Conservation (phyloP, 2,797 vertebrate species). For the Hydrolagus colliei region DNA sequence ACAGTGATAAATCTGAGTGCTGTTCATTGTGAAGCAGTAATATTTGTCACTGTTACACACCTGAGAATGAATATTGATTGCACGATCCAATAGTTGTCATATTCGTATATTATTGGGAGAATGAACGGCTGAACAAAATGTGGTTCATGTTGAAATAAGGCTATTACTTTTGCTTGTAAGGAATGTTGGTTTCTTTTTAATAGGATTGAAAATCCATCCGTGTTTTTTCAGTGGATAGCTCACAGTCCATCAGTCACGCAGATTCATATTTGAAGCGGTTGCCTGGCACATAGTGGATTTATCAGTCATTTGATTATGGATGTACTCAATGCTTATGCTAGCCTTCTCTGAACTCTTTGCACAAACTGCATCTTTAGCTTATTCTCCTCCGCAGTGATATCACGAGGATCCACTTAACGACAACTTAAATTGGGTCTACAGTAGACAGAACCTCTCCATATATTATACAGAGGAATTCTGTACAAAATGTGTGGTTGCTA, state of each 20-base stretch:
- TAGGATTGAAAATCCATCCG: neutral
- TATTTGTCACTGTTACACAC: neutral
- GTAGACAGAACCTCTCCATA: no score
- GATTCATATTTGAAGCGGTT: neutral
- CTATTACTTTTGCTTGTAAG: neutral
- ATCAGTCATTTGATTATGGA: neutral
- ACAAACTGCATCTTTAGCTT: no score
- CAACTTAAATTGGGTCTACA: no score
- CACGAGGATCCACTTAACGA: no score
- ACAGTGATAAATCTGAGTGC: neutral
- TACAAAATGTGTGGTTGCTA: no score
- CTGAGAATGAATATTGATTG: neutral
- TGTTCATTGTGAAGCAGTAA: neutral
- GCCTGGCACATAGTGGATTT: neutral
- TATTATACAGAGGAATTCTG: no score
- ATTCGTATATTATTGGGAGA: neutral
- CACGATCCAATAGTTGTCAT: neutral
- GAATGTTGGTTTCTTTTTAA: neutral
- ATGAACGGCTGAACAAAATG: neutral
- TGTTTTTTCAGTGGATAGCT: neutral
- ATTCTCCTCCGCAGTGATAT: no score
- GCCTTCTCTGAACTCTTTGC: neutral
- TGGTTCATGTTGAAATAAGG: neutral
- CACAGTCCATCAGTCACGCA: neutral
- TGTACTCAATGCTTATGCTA: neutral